Evolutionary conservation across 2,888 invertebrate species (phyloP).

Genomic region (Diaphora mendica): DNA sequence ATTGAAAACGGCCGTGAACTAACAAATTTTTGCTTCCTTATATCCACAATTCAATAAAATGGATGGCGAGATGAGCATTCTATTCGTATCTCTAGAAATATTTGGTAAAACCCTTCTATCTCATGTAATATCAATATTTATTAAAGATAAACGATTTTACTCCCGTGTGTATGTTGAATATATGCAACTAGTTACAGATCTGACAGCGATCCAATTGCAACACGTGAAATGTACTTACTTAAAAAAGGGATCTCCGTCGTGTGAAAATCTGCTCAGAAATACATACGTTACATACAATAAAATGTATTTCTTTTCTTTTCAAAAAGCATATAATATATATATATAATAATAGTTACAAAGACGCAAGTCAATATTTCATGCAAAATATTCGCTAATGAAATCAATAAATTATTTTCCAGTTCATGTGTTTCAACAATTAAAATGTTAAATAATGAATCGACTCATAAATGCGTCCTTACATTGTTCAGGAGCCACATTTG

Average conservation of each 20-base stretch:
- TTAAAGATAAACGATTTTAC: background rate
- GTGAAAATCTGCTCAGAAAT: background rate
- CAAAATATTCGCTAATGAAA: background rate
- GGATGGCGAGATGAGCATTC: too few relatives aligned
- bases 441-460: background rate
- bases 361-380: background rate
- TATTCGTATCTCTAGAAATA: background rate
- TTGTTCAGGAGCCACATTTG: conserved; percentile 35
- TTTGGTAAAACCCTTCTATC: background rate
- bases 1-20: too few relatives aligned
- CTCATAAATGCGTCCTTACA: background rate
- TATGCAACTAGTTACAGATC: too few relatives aligned
- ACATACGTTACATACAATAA: background rate
- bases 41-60: too few relatives aligned
- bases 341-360: background rate
- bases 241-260: background rate
- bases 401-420: background rate
- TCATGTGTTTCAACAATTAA: background rate
- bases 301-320: background rate
- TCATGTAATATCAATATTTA: background rate
- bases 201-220: background rate
- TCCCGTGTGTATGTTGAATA: background rate
- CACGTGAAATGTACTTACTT: background rate
- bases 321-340: background rate
- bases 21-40: too few relatives aligned